These are phyloP conservation scores for Allacma fusca DNA, from an alignment of 2,888 invertebrate genomes.

Conservation along the genomic window DNA sequence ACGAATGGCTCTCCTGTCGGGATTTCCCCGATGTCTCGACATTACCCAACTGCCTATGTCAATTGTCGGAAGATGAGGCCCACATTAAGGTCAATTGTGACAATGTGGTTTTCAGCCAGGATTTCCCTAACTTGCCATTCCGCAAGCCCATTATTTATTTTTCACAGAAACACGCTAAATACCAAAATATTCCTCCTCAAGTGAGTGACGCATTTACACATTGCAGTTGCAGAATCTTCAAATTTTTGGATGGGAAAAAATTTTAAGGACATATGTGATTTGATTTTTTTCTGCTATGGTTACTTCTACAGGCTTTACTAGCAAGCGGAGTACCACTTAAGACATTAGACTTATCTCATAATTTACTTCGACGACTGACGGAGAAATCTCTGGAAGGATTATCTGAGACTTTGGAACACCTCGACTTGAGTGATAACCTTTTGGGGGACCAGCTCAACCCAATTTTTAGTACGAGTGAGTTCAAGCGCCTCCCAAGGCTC, in stretches of 20 bases:
- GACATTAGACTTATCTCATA: constrained; percentile 82
- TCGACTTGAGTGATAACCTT: constrained; percentile 81
- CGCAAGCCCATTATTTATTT: constrained; percentile 82
- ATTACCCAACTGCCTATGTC: constrained; percentile 54
- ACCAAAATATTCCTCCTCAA: constrained; percentile 81
- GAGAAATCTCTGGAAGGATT: constrained; percentile 66
- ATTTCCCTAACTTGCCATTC: constrained; percentile 78
- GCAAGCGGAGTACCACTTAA: constrained; percentile 77
- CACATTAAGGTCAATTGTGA: constrained; percentile 72
- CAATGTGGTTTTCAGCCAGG: constrained; percentile 79
- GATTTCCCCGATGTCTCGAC: constrained; percentile 26
- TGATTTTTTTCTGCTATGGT: too few relatives aligned
- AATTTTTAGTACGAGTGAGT: constrained; percentile 85
- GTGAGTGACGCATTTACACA: constrained; percentile 65
- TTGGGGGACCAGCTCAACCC: constrained; percentile 89
- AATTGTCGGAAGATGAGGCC: constrained; percentile 55
- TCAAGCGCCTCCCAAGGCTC: constrained; percentile 77
- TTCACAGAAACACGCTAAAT: constrained; percentile 80
- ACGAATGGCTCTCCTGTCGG: constrained; percentile 35
- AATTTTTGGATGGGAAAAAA: too few relatives aligned
- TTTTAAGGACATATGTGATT: too few relatives aligned
- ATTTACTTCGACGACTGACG: constrained; percentile 79
- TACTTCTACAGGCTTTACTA: constrained; percentile 68
- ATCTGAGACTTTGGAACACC: constrained; percentile 70
- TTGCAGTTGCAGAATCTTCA: too few relatives aligned